Evolutionary conservation across 2,888 invertebrate genomes (phyloP), one percentile per base, ranked within the genome.

Genomic region (Agrochola lota): DNA sequence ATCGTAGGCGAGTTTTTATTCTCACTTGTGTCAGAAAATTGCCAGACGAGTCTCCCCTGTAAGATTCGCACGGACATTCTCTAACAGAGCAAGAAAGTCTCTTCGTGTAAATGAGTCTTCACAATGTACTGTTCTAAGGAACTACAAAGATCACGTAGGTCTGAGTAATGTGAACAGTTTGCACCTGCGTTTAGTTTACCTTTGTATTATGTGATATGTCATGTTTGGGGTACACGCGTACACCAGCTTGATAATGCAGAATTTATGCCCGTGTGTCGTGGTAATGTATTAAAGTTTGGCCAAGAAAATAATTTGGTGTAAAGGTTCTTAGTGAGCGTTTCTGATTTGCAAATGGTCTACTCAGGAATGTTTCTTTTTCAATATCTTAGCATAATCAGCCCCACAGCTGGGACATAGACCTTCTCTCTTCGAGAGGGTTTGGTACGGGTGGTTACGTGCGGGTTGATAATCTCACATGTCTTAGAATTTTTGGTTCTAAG

Each of bases 121-220:
- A 15, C 26, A 35, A 64, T 62, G 26, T 57, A 57, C n/a, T 55
- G 69, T 81, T 77, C 66, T 63, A 49, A 70, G 64, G 60, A 71
- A 74, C 49, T 84, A 74, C 52, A 66, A 81, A 77, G 85, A 66
- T 73, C 83, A 84, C 86, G 79, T 85, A 83, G 63, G 12, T 40
- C 55, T 71, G 79, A 84, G 70, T 83, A 62, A 85, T 85, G 75
- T 46, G 63, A 68, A 71, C 79, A 76, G 66, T 83, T 83, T 60
- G 64, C 84, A 84, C 79, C 85, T 85, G 84, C 40, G 86, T 75
- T 71, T 82, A 76, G 71, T 76, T 60, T 81, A 82, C 67, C 43
- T 71, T 74, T 74, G 74, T 64, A 55, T 67, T 71, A 79, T 80
- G 66, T 68, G 81, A 71, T 71, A 81, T 68, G 85, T 81, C 85